Base-by-base conservation (phyloP, 2,113 vertebrate species). In the Ursus arctos region DNA sequence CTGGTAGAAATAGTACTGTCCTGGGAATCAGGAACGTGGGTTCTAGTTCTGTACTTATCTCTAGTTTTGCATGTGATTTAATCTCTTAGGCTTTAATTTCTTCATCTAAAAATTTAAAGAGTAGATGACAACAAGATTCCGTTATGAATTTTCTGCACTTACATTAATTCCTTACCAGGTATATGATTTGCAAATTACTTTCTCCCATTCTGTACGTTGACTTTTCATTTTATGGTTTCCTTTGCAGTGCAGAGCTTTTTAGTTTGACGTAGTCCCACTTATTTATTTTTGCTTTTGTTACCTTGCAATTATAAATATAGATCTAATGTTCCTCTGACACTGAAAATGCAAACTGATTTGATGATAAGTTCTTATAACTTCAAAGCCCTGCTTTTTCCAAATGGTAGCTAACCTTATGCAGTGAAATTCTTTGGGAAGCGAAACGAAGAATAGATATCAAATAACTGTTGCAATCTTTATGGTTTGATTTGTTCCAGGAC, bases 401-500 rank as follows among this genome's bases (percentile, higher is more conserved):
- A 36, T 0, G 88, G 19, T 63, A 71, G 22, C 26, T 57, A 67
- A 2, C 24, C 47, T 59, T 85, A 43, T 69, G 5, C 8, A 21
- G 12, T 85, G n/a, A 91, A 51, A 13, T 79, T 91, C 82, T 96
- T 95, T 91, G 40, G 47, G 59, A 4, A 31, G 24, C 13, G 61
- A 43, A 69, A 74, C 28, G 43, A 63, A 82, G 24, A 63, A 67
- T 15, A 26, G 21, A 80, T 87, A 59, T 40, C 79, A 63, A 53
- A 2, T 95, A 77, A 69, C 26, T 80, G 69, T 63, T 86, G 9
- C 36, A 84, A 65, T 76, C 84, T 87, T 71, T 59, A 24, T 92
- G 63, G 43, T 81, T 94, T 97, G 55, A 33, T 97, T 93, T 96
- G 24, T 97, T 93, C 49, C 84, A 99, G 99, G 98, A 98, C 79